Evolutionary conservation across 1,140 invertebrate genomes (phyloP).

Genomic region (Zophobas atratus): DNA sequence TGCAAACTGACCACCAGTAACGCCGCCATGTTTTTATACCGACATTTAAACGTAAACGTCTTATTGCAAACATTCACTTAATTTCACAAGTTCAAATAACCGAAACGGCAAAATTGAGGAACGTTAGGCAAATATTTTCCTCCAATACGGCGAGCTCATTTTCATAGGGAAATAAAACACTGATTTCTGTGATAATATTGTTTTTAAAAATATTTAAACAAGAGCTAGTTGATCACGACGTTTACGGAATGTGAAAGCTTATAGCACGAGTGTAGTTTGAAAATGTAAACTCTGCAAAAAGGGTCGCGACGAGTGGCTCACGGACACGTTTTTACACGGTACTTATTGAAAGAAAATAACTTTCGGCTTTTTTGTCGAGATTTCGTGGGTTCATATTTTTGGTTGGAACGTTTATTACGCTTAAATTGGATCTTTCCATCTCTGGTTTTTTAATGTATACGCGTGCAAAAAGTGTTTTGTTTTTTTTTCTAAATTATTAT

Average conservation of each 20-base stretch:
- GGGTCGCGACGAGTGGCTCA: too few relatives aligned
- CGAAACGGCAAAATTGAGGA: slow-evolving; percentile 20
- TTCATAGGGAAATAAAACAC: slow-evolving; percentile 26
- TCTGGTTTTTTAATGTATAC: too few relatives aligned
- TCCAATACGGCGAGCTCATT: slow-evolving; percentile 7
- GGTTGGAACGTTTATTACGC: too few relatives aligned
- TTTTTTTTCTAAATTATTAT: too few relatives aligned
- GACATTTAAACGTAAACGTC: not conserved
- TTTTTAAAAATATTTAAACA: slow-evolving; percentile 38
- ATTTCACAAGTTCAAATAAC: slow-evolving; percentile 13
- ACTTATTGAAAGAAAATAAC: too few relatives aligned
- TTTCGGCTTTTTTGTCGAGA: too few relatives aligned
- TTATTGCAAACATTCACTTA: slow-evolving; percentile 23
- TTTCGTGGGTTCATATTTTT: too few relatives aligned
- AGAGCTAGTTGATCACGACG: not conserved
- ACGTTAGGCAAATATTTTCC: slow-evolving; percentile 11
- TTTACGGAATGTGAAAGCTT: not conserved
- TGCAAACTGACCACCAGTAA: slow-evolving; percentile 16
- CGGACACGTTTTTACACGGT: too few relatives aligned
- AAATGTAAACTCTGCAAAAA: not conserved
- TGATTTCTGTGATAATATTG: slow-evolving; percentile 31
- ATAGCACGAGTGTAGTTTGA: not conserved
- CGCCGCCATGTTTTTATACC: not conserved
- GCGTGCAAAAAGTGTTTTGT: too few relatives aligned
- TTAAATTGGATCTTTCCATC: too few relatives aligned